Base-by-base conservation (phyloP, 64 coral and sea anemone species). In the Actinia equina region DNA sequence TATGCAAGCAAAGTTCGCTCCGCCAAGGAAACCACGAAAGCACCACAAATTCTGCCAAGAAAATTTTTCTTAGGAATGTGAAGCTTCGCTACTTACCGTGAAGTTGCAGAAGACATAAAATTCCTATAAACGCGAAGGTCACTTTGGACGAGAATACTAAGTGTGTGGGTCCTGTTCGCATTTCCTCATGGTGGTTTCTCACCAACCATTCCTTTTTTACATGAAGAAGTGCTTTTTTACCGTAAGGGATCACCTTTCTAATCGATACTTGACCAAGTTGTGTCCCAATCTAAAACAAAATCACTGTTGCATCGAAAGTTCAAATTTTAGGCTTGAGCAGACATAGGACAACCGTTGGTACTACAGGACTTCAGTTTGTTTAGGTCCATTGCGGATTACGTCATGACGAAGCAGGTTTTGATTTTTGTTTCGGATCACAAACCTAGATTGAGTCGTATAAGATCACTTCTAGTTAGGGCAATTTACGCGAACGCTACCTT, bases 391-490 rank as follows among this genome's bases (percentile, higher is more conserved):
- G 67, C 25, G 52, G 83, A 63, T 91, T 86, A 91, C 89, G 89
- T 91, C 89, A 91, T 91, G 37, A 6, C 3, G 77, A 85, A 84
- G 58, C 83, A 86, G 89, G 83, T 86, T 77, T 91, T 86, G 43
- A 37, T 65, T 80, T 91, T 91, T 2, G 71, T 79, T 89, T 91
- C 89, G 71, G 67, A 91, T 91, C 89, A 91, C 89, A 86, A 45
- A 85, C 83, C 43, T 37, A 52, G 67, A 81, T 44, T 20, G 49
- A 81, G 43, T 18, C 42, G 78, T 52, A 81, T 81, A 81, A 81
- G 78, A n/a, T 81, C 78, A 81, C 43, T 49, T 44, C 78, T 81
- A 9, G n/a, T 22, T 81, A 81, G 43, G 78, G 78, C 15, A 49
- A 49, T 81, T 81, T 81, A 81, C 78, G 78, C 78, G 43, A 81